Evolutionary conservation across 2,888 invertebrate species (phyloP).

Genomic region (Eumerus sabulonum): DNA sequence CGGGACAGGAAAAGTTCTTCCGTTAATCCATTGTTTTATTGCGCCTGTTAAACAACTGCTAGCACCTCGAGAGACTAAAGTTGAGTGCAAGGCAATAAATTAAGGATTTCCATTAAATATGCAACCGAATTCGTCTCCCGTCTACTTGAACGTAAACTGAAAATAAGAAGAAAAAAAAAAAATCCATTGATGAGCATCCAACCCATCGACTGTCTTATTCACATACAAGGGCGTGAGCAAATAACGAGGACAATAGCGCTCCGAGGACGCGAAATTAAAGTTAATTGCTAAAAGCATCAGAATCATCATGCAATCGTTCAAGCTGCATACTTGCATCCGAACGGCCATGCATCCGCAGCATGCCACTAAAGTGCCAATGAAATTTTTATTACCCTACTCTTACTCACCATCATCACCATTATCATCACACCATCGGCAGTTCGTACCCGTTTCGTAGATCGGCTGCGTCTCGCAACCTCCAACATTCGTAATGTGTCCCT

Average conservation of each 20-base stretch:
- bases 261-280: constrained; percentile 65
- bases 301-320: constrained; percentile 19
- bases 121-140: constrained; percentile 20
- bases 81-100: constrained; percentile 29
- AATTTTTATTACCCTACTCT: constrained; percentile 65
- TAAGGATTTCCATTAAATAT: constrained; percentile 25
- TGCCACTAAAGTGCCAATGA: constrained; percentile 63
- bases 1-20: too few relatives aligned
- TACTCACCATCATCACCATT: constrained; percentile 50
- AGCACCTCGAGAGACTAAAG: too few relatives aligned
- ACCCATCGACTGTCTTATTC: constrained; percentile 15
- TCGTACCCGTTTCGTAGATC: constrained; percentile 12
- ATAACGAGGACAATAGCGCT: constrained; percentile 61
- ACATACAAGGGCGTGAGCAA: constrained; percentile 59
- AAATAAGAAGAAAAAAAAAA: constrained; percentile 21
- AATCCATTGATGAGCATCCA: constrained; percentile 7
- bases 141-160: not conserved
- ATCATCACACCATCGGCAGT: constrained; percentile 1
- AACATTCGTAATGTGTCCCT: constrained; percentile 58
- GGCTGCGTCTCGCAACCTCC: constrained; percentile 21
- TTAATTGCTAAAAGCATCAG: constrained; percentile 66
- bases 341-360: constrained; percentile 45
- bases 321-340: constrained; percentile 5
- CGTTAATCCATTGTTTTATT: too few relatives aligned
- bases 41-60: too few relatives aligned